A percentile compares a stretch with the other conserved stretches of the same genome.
Conservation (phyloP, 2,113 vertebrate species). For the Marmota flaviventris region DNA sequence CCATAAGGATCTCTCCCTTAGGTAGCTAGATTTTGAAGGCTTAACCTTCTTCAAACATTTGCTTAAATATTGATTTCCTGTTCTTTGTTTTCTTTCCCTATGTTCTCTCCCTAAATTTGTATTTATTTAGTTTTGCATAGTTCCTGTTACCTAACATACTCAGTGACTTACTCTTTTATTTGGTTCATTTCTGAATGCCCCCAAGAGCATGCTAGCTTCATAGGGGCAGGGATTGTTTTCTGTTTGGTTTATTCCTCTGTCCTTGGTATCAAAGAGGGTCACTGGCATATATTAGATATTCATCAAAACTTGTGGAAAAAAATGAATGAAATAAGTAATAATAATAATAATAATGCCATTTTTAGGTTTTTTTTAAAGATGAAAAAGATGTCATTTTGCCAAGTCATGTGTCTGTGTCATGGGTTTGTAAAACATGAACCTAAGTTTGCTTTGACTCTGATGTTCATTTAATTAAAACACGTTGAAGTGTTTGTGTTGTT, state of each 20-base stretch:
- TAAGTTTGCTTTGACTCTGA: not conserved
- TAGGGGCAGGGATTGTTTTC: not conserved
- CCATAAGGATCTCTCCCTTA: too few species aligned
- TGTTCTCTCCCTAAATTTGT: not conserved
- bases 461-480: not conserved
- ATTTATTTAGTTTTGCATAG: not conserved
- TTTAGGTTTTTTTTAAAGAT: not conserved
- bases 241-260: not conserved
- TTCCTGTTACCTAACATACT: not conserved
- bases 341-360: not conserved
- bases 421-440: not conserved
- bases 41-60: not conserved
- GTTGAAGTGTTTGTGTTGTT: not conserved
- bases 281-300: not conserved
- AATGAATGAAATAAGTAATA: too few species aligned
- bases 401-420: not conserved
- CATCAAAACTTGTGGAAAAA: not conserved
- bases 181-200: not conserved
- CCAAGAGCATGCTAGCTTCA: not conserved
- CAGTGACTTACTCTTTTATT: not conserved
- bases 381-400: not conserved
- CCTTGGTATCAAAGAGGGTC: not conserved
- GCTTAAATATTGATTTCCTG: not conserved
- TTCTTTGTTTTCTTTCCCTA: not conserved
- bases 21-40: too few species aligned